These are phyloP conservation scores for Ylistrum balloti DNA, from an alignment of 1,140 invertebrate species.

Conservation along the genomic window DNA sequence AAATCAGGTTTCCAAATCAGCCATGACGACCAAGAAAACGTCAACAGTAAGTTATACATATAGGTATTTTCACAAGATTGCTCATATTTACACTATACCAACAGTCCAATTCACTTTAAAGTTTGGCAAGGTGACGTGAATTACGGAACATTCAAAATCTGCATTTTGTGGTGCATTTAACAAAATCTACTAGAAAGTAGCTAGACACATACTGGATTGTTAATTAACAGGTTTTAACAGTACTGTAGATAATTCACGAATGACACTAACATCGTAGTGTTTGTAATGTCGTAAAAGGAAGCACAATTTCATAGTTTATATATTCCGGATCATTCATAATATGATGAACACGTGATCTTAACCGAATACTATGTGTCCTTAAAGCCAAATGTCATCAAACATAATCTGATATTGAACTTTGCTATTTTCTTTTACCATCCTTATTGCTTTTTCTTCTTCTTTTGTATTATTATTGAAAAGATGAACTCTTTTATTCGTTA, in stretches of 20 bases:
- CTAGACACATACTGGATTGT: neutral
- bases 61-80: slow-evolving; percentile 38
- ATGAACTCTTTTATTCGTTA: no score
- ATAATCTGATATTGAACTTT: no score
- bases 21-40: slow-evolving; percentile 22
- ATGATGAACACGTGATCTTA: no score
- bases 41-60: slow-evolving; percentile 38
- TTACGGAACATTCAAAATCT: neutral
- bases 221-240: neutral
- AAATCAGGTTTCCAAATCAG: slow-evolving; percentile 37
- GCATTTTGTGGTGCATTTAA: neutral
- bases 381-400: no score
- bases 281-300: neutral
- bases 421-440: no score
- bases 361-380: no score
- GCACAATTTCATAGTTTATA: no score
- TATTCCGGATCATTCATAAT: no score
- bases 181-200: neutral
- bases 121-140: slow-evolving; percentile 6
- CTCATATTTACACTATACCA: slow-evolving; percentile 35
- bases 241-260: neutral
- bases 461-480: no score
- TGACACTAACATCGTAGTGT: neutral
- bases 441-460: no score
- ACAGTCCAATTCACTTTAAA: neutral